Conservation (phyloP, 2,888 invertebrate genomes). For the Phasia obesa region DNA sequence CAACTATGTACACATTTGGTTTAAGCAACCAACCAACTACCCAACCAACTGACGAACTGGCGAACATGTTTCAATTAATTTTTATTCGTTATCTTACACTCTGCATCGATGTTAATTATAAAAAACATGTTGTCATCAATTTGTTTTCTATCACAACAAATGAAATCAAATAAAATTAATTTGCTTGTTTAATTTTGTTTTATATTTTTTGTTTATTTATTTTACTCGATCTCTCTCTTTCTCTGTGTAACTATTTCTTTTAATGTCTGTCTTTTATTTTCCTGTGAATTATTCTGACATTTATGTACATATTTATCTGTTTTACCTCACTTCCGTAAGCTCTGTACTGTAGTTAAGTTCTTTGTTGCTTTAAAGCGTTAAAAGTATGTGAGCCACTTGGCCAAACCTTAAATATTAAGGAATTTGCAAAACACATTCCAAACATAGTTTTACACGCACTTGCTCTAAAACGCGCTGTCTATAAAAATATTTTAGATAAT, state of each 20-base stretch:
- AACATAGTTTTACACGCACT: neutral
- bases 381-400: neutral
- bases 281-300: neutral
- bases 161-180: constrained; percentile 46
- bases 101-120: constrained; percentile 62
- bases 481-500: constrained; percentile 29
- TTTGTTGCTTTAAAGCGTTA: neutral
- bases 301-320: neutral
- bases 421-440: neutral
- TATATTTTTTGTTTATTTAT: neutral
- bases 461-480: neutral
- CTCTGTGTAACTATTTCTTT: neutral
- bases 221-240: neutral
- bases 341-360: neutral
- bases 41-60: constrained; percentile 11
- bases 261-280: neutral
- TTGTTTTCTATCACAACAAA: constrained; percentile 62
- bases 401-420: constrained; percentile 9
- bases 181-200: constrained; percentile 26
- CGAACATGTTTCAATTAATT: constrained; percentile 55
- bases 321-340: too few species aligned
- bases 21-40: neutral
- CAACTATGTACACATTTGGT: neutral
- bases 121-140: constrained; percentile 65
- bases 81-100: constrained; percentile 50